Base-by-base conservation (phyloP, 1,140 invertebrate species). In the Apis cerana region DNA sequence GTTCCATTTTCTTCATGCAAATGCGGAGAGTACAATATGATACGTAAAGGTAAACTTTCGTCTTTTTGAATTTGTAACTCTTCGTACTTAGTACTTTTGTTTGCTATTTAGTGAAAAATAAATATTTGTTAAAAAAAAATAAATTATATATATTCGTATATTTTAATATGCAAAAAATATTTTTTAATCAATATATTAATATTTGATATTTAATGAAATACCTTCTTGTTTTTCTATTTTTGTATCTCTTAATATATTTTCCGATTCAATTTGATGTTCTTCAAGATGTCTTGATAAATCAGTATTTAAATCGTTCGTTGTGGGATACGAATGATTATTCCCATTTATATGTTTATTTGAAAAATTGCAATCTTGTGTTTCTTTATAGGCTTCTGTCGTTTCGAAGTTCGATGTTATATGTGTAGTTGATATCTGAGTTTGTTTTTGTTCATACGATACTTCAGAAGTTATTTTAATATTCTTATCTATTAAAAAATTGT, bases 21-120 rank as follows among this genome's bases (percentile, higher is more conserved):
- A 56, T 93, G 92, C 10, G 92, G 92, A 19, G 91, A 90, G 19
- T 88, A 85, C 88, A 93, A 89, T 70, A 93, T 92, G 72, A 93
- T 89, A 17, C 88, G 80, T 68, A 91, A 75, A 9, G 90, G 87
- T 21, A 85, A 19, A 23, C 17, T 50, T 8, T 59, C 13, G 2
- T 65, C 7, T 15, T 80, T 9, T 23, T 52, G 15, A 9, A 54
- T n/a, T 48, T 68, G 54, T 27, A 33, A 23, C 43, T 59, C 61
- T 5, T 52, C 10, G 21, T 3, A 15, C 13, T 50, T n/a, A 8
- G 10, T 2, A 13, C 56, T 27, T 7, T 59, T 12, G 15, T 13
- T 43, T 68, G 19, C 15, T 7, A 48, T n/a, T 7, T n/a, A 19
- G 1, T 74, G 23, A 23, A 13, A 76, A 59, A 75, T 61, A 84